Base-by-base conservation (phyloP, 2,113 vertebrate genomes). In the Rhea pennata region DNA sequence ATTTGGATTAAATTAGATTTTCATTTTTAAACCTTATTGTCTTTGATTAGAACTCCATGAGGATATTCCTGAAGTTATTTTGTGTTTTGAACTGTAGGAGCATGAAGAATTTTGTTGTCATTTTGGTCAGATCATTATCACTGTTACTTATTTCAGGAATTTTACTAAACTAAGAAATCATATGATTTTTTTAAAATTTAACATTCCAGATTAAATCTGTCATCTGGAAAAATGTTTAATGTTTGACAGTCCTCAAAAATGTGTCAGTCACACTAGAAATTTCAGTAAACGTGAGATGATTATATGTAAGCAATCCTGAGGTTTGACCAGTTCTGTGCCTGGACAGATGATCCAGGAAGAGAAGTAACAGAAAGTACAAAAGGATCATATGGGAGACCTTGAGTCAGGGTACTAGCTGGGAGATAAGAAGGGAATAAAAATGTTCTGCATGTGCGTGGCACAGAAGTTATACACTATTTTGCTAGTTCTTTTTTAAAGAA, bases 31-130 rank as follows among this genome's bases (percentile, higher is more conserved):
- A 27, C 7, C 14, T 76, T 12, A 26, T 42, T 76, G 17, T 44
- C 59, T 93, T 94, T 88, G 48, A 88, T 65, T 85, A 51, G 72
- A 90, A 84, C 3, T 71, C 27, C 24, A 42, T 15, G 16, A n/a
- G n/a, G 59, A 71, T 29, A 5, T 42, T 89, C 78, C 40, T 89
- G 36, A 91, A 81, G 48, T 78, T 62, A 70, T 39, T 81, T 86
- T 39, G 7, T 53, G 33, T 40, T 95, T 92, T 87, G 73, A 84
- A 91, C 4, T 70, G 15, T 51, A 10, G 14, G 3, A 82, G 22
- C 6, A 73, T 50, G 23, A 36, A 36, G 36, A 6, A 36, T 11
- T 48, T 87, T 58, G 46, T 53, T 91, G 27, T 58, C 65, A 58
- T 74, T 84, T 53, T 81, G 73, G 56, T 22, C 74, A 87, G 17